Percentiles rank a stretch among this genome's conserved stretches.
These are phyloP conservation scores for Zootoca vivipara DNA, from an alignment of 2,113 vertebrate species.

Conservation along the genomic window DNA sequence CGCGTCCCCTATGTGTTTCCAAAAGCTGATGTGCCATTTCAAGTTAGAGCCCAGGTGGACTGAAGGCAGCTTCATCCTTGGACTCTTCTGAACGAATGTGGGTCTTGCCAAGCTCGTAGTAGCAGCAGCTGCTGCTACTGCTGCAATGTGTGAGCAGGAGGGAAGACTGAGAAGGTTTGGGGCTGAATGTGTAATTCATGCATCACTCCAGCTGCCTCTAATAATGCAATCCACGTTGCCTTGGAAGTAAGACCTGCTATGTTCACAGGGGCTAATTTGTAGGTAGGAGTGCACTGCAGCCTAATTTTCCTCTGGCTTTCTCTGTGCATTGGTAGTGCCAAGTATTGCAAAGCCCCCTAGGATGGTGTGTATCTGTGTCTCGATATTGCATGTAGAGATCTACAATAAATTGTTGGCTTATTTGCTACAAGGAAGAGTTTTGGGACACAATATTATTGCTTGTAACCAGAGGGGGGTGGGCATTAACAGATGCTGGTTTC, in stretches of 20 bases:
- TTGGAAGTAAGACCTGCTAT: not conserved
- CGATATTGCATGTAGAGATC: rapidly evolving
- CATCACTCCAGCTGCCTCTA: not conserved
- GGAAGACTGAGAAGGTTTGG: conserved; percentile 34
- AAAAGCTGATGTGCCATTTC: not conserved
- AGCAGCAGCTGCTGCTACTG: conserved; percentile 39
- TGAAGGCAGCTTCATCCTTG: not conserved
- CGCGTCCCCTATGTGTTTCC: not conserved
- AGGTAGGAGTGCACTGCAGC: no score
- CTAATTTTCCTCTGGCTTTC: not conserved
- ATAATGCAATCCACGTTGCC: not conserved
- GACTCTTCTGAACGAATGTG: no score
- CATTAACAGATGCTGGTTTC: not conserved
- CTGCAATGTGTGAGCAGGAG: conserved; percentile 42
- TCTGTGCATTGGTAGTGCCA: not conserved
- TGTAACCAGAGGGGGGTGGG: not conserved
- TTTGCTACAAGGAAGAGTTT: no score
- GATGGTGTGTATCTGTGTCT: not conserved
- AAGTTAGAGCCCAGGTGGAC: no score
- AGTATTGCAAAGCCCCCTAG: rapidly evolving
- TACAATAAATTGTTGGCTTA: not conserved
- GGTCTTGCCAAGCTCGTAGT: not conserved
- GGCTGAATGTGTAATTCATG: conserved; percentile 27
- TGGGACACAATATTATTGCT: not conserved
- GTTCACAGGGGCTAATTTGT: not conserved